These are phyloP conservation scores for Ifrita kowaldi DNA, from an alignment of 2,113 vertebrate genomes.

Conservation along the genomic window DNA sequence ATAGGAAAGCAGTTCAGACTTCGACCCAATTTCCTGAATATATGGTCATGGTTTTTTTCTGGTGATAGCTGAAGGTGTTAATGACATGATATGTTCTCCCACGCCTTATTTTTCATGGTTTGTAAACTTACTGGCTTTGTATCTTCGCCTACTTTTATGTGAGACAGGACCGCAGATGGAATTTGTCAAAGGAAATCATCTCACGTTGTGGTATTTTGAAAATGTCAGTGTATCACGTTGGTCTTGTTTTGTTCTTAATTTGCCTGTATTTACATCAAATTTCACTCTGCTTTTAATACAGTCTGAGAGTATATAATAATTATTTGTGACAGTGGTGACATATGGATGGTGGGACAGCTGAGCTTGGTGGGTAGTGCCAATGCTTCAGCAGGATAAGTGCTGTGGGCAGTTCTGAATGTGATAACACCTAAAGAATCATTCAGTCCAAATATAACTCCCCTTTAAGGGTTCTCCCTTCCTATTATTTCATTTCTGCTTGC, in stretches of 20 bases:
- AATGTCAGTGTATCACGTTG: not conserved
- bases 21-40: not conserved
- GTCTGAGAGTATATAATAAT: not conserved
- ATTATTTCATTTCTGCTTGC: not conserved
- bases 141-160: not conserved
- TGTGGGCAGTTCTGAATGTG: not conserved
- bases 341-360: not conserved
- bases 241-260: not conserved
- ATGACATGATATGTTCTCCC: not conserved
- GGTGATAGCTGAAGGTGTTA: not conserved
- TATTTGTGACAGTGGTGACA: not conserved
- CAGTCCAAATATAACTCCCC: not conserved
- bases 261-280: not conserved
- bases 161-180: not conserved
- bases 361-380: not conserved
- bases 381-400: not conserved
- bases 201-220: not conserved
- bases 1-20: not conserved
- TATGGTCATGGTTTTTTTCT: not conserved
- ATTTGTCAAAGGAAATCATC: not conserved
- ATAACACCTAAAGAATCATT: not conserved
- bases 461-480: not conserved
- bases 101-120: not conserved
- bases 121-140: not conserved
- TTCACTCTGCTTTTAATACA: not conserved